Evolutionary conservation across 2,888 invertebrate species (phyloP).

Genomic region (Pristionchus arcanus): DNA sequence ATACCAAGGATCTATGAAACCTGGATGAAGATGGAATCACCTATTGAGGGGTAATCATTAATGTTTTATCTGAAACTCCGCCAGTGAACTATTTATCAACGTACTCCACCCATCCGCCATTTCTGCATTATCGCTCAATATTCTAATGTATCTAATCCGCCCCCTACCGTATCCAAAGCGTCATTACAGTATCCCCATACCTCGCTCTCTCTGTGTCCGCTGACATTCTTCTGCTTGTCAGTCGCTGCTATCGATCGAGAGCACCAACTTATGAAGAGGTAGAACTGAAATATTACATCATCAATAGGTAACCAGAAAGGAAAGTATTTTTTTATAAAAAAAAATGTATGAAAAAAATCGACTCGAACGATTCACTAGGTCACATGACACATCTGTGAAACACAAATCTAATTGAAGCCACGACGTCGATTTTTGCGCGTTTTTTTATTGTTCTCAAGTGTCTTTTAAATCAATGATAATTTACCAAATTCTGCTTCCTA

Average conservation of each 20-base stretch:
- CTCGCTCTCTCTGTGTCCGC: slow-evolving; percentile 59
- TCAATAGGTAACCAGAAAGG: neutral
- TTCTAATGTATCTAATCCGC: too few relatives aligned
- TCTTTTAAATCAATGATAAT: neutral
- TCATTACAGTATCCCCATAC: too few relatives aligned
- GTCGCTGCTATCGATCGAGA: slow-evolving; percentile 83
- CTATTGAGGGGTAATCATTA: too few relatives aligned
- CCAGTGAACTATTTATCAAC: neutral
- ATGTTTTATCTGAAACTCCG: neutral
- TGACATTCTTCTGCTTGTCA: slow-evolving; percentile 69
- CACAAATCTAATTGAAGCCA: neutral
- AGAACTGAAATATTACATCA: slow-evolving; percentile 82
- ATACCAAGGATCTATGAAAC: neutral
- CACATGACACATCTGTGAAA: neutral
- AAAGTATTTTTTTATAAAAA: neutral
- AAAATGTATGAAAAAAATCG: neutral
- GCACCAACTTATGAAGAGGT: slow-evolving; percentile 94
- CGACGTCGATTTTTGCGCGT: too few relatives aligned
- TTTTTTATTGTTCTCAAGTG: too few relatives aligned
- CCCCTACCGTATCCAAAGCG: neutral
- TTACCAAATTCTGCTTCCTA: slow-evolving; percentile 86
- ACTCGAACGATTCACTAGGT: neutral
- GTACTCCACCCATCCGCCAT: neutral
- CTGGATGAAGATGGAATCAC: neutral
- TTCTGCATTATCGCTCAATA: neutral